These are phyloP conservation scores for Bovichtus variegatus DNA, from an alignment of 2,797 vertebrate species.

Conservation along the genomic window DNA sequence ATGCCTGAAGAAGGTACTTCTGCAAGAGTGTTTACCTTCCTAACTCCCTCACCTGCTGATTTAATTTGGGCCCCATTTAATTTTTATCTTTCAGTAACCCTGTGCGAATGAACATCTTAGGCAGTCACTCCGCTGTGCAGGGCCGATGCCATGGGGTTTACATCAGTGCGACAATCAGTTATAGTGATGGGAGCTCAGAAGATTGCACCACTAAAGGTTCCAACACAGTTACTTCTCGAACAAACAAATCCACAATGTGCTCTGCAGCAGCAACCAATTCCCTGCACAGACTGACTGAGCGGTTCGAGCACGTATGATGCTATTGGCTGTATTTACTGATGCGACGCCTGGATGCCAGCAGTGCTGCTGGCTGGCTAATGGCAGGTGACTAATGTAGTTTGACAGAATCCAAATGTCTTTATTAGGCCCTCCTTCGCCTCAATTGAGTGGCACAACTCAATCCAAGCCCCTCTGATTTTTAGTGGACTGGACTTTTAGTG, in stretches of 20 bases:
- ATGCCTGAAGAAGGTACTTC: constrained; percentile 36
- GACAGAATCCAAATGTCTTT: constrained; percentile 81
- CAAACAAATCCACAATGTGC: constrained; percentile 41
- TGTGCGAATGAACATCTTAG: constrained; percentile 27
- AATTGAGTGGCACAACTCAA: constrained; percentile 57
- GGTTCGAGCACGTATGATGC: constrained; percentile 18
- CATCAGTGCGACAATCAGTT: constrained; percentile 39
- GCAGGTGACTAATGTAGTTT: constrained; percentile 83
- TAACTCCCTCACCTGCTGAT: constrained; percentile 66
- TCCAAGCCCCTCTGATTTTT: constrained; percentile 26
- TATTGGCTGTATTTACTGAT: constrained; percentile 58
- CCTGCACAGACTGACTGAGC: constrained; percentile 19
- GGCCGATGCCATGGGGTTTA: constrained; percentile 44
- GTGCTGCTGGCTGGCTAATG: constrained; percentile 70
- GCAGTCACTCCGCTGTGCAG: background rate
- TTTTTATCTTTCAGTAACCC: constrained; percentile 52
- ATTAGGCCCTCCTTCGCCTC: constrained; percentile 63
- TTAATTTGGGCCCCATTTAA: constrained; percentile 61
- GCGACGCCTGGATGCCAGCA: constrained; percentile 20
- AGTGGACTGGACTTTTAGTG: constrained; percentile 26
- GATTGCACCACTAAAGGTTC: background rate
- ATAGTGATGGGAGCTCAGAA: constrained; percentile 23
- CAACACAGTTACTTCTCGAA: constrained; percentile 28
- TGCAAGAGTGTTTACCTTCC: constrained; percentile 44
- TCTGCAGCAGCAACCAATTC: constrained; percentile 49